Base-by-base conservation (phyloP, 2,113 vertebrate genomes). In the Spermophilus dauricus region DNA sequence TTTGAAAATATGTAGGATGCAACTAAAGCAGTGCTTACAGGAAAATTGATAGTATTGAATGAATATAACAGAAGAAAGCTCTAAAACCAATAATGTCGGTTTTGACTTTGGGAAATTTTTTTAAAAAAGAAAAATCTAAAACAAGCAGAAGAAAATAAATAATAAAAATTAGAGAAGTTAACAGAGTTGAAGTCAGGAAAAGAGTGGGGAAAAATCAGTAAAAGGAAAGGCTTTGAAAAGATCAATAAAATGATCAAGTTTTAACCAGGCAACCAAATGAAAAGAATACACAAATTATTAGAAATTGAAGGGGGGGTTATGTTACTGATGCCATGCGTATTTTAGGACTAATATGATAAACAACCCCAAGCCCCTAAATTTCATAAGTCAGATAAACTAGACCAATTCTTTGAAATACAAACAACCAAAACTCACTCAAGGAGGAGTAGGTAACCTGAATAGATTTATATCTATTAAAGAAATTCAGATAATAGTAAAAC, bases 151-250 rank as follows among this genome's bases (percentile, higher is more conserved):
- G 13, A 69, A 48, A 67, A 34, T 67, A 67, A 48, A 67, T 67
- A 48, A 34, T 48, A 24, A 30, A 24, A 24, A 85, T 34, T 34
- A 48, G 18, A 85, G 30, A 85, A 48, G 30, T 85, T 17, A 85
- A 63, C 34, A 83, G 77, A 94, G n/a, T 89, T 92, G 28, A 86
- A 82, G 95, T 67, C n/a, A 48, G 53, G n/a, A 69, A 94, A 93
- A 67, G 8, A 69, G 10, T 73, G 77, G 13, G 63, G 22, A 26
- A 92, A 45, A 86, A 76, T 61, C 48, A 76, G 32, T 51, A 83
- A 92, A 95, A 92, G 24, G 22, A 56, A 72, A 78, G 89, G 17
- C 22, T 76, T 85, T 93, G 22, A 77, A 77, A 84, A 42, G 45
- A 58, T 48, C 20, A 42, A 16, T 77, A 86, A 94, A 91, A 86